Base-by-base conservation (phyloP, 2,888 invertebrate species). In the Chymomyza amoena region DNA sequence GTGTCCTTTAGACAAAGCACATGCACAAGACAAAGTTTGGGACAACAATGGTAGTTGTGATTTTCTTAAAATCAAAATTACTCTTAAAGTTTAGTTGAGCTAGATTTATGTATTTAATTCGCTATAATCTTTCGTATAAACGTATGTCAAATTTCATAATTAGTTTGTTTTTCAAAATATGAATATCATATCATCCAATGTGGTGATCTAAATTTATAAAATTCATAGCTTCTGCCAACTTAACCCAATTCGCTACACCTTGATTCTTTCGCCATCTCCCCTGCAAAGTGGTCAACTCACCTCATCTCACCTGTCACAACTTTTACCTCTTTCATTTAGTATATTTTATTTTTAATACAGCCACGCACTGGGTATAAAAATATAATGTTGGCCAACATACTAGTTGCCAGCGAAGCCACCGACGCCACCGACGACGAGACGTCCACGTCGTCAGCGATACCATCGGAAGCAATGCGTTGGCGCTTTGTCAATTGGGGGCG, bases 271-370 rank as follows among this genome's bases (percentile, higher is more conserved):
- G 20, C 57, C 57, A 2, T 10, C 57, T 7, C 13, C 57, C 28
- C 15, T 25, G 6, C 25, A 15, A 20, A 25, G 57, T 20, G 56
- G 51, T 16, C 20, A 5, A 1, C 36, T 60, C 36, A 59, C 56
- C 56, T 59, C 36, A 59, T 25, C 56, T 59, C 32, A 32, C 60
- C 60, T 15, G 57, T 6, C 25, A 20, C 15, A 6, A 25, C 13
- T 45, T 45, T 72, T 80, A 82, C 73, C 77, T 74, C 78, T 78
- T 77, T 80, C 71, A 72, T 77, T 70, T 70, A 72, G 83, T 16
- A 54, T 18, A 18, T 20, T 1, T 62, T 83, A 83, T 83, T 87
- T 80, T 87, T 87, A 87, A 87, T 72, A 18, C 81, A 85, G 81
- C 80, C 83, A 87, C 83, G 86, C 75, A 77, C 69, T 7, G n/a